Evolutionary conservation across 1,140 invertebrate genomes (phyloP).

Genomic region (Dryas iulia): DNA sequence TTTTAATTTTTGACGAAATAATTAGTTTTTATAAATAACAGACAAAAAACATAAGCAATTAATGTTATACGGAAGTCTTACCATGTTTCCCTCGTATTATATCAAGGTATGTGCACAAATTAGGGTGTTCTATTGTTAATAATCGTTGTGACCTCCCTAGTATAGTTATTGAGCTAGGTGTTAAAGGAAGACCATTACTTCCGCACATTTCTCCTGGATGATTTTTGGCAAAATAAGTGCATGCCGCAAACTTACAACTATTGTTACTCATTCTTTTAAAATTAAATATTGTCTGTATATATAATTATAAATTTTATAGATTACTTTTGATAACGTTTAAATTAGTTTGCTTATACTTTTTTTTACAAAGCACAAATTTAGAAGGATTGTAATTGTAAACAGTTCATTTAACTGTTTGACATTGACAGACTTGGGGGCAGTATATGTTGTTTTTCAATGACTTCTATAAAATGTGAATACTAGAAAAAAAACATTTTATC

Average conservation of each 20-base stretch:
- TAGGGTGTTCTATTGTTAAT: slow-evolving; percentile 88
- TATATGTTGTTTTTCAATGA: too few species aligned
- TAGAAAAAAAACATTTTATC: too few species aligned
- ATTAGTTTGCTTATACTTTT: background rate
- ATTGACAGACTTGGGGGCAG: background rate
- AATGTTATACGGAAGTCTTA: slow-evolving; percentile 64
- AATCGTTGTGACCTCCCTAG: slow-evolving; percentile 93
- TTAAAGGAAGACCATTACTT: slow-evolving; percentile 96
- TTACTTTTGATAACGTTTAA: background rate
- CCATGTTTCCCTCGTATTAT: slow-evolving; percentile 96
- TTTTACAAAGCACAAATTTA: background rate
- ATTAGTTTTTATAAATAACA: background rate
- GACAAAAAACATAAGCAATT: background rate
- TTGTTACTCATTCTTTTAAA: slow-evolving; percentile 49
- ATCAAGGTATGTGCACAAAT: slow-evolving; percentile 94
- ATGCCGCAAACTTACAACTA: slow-evolving; percentile 86
- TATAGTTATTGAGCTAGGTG: slow-evolving; percentile 97
- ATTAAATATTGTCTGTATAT: background rate
- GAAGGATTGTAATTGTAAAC: too few species aligned
- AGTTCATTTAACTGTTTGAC: too few species aligned
- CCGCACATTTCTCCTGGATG: slow-evolving; percentile 96
- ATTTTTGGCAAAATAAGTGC: slow-evolving; percentile 94
- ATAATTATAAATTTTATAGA: background rate
- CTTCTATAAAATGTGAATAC: too few species aligned
- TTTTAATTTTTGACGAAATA: background rate